These are phyloP conservation scores for Porites rus DNA, from an alignment of 92 coral and sea anemone genomes.

Conservation along the genomic window DNA sequence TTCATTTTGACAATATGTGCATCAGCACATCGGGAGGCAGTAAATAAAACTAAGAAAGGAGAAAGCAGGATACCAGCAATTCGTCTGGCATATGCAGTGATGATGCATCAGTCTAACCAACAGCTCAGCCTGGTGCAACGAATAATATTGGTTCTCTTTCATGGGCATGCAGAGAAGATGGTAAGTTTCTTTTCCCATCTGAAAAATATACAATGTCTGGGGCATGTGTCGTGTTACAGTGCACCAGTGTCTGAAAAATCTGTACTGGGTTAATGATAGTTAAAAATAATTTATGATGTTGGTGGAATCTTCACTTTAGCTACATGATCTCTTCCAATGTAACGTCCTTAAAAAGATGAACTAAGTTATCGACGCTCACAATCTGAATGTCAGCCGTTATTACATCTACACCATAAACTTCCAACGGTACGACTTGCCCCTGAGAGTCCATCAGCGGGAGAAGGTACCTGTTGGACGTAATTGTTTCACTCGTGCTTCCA, in stretches of 20 bases:
- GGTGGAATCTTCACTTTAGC: too few species aligned
- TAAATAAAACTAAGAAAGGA: too few species aligned
- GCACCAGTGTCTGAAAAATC: too few species aligned
- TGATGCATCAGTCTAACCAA: constrained; percentile 41
- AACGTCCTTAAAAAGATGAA: not conserved
- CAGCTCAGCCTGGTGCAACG: constrained; percentile 23
- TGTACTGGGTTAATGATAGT: too few species aligned
- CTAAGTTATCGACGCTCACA: not conserved
- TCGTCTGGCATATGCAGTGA: constrained; percentile 26
- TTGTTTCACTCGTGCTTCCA: too few species aligned
- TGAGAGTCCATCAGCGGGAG: not conserved
- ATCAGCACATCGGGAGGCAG: too few species aligned
- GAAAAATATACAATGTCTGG: constrained; percentile 17
- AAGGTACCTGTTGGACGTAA: not conserved
- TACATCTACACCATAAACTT: not conserved
- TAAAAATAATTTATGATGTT: too few species aligned
- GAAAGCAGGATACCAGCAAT: constrained; percentile 11
- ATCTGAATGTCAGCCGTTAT: not conserved
- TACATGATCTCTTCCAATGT: not conserved
- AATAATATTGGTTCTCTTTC: too few species aligned
- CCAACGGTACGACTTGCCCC: not conserved
- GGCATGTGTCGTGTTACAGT: not conserved
- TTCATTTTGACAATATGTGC: too few species aligned
- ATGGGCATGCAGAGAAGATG: too few species aligned
- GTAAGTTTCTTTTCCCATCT: not conserved